phyloP scores from a whole-genome alignment of 2,888 invertebrate genomes.

The Andrena praecox region DNA sequence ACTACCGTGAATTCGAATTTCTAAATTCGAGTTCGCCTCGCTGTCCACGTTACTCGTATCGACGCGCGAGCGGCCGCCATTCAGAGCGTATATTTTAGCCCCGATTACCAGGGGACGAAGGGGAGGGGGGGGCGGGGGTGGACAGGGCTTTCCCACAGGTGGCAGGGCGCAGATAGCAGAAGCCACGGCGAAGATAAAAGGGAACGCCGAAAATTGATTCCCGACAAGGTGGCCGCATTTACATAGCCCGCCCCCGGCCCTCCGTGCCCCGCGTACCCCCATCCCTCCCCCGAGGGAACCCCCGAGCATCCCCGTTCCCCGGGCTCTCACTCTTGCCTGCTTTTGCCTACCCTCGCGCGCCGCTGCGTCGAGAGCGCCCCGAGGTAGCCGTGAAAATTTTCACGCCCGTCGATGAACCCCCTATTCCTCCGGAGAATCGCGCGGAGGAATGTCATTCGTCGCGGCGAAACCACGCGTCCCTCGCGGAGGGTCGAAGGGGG shows the following conservation, averaged over 20 bases:
- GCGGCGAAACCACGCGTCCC: neutral
- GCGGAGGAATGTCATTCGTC: neutral
- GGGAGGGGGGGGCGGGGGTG: too few species aligned
- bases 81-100: neutral
- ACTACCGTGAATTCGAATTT: too few species aligned
- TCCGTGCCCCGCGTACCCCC: neutral
- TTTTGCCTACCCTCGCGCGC: constrained; percentile 33
- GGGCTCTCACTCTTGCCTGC: constrained; percentile 32
- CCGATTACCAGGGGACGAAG: neutral
- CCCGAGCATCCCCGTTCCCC: constrained; percentile 33
- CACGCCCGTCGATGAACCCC: neutral
- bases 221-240: constrained; percentile 76
- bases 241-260: constrained; percentile 65
- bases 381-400: neutral
- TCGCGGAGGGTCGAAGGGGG: neutral
- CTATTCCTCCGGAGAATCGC: neutral
- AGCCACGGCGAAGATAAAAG: constrained; percentile 64
- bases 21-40: too few species aligned
- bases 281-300: neutral
- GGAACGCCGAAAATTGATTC: constrained; percentile 79
- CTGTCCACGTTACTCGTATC: too few species aligned
- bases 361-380: constrained; percentile 13
- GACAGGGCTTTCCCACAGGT: constrained; percentile 54
- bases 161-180: constrained; percentile 35
- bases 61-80: too few species aligned